phyloP scores from a whole-genome alignment of 2,113 vertebrate genomes.

The Paracanthobrama guichenoti region DNA sequence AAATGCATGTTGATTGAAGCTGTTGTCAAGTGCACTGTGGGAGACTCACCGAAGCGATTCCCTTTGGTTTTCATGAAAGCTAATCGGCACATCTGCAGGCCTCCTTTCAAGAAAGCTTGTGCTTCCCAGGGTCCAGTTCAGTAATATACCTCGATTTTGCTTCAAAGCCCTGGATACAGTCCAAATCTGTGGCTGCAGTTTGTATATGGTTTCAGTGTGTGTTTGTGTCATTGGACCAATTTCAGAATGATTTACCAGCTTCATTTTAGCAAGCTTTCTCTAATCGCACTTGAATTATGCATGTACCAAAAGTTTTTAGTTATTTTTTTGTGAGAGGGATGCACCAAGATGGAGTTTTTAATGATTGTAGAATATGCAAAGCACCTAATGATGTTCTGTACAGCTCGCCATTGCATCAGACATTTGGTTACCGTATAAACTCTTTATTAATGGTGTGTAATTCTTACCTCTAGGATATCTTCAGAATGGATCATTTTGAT shows the following conservation, averaged over 20 bases:
- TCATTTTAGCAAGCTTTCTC: neutral
- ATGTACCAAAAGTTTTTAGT: neutral
- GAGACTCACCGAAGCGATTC: neutral
- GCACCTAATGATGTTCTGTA: neutral
- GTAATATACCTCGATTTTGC: constrained; percentile 13
- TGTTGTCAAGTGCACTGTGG: neutral
- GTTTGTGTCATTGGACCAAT: neutral
- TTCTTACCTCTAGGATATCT: constrained; percentile 28
- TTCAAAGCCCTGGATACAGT: constrained; percentile 11
- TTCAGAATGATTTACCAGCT: neutral
- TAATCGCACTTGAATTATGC: neutral
- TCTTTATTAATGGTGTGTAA: constrained; percentile 11
- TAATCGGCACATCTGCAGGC: constrained; percentile 12
- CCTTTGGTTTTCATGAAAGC: constrained; percentile 14
- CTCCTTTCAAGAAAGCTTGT: constrained; percentile 24
- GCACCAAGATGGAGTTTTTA: neutral
- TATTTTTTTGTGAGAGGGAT: neutral
- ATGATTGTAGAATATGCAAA: neutral
- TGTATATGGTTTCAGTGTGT: neutral
- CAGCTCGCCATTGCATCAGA: neutral
- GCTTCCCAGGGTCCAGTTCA: neutral
- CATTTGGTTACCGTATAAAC: constrained; percentile 14
- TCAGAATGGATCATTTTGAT: neutral
- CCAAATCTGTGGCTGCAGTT: constrained; percentile 4
- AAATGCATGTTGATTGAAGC: constrained; percentile 31